A percentile compares a stretch with the other conserved stretches of the same genome.
Evolutionary conservation across 2,113 vertebrate species (phyloP).

Genomic region (Ctenomys sociabilis): DNA sequence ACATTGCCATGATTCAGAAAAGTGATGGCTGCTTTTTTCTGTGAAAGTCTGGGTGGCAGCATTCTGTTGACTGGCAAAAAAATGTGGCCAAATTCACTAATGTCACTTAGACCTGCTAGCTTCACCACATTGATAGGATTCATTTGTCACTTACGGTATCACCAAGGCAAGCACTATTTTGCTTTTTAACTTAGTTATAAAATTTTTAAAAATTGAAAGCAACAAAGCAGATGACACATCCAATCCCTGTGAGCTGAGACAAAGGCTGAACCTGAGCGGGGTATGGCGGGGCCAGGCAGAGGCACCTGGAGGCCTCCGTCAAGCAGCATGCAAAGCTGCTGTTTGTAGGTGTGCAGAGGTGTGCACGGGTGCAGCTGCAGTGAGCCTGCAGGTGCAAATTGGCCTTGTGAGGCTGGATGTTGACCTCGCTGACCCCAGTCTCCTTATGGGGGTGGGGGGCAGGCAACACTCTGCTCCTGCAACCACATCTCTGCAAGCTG

Average conservation of each 20-base stretch:
- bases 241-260: conserved; percentile 66
- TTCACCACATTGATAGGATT: conserved; percentile 68
- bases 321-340: not conserved
- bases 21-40: conserved; percentile 1
- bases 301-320: conserved; percentile 64
- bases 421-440: conserved; percentile 66
- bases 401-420: conserved; percentile 76
- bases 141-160: conserved; percentile 65
- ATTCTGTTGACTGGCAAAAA: conserved; percentile 1
- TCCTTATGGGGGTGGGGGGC: conserved; percentile 31
- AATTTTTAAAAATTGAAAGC: conserved; percentile 68
- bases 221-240: conserved; percentile 60
- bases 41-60: conserved; percentile 18
- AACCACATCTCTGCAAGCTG: not conserved
- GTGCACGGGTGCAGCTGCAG: not conserved
- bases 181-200: conserved; percentile 72
- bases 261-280: not conserved
- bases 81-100: conserved; percentile 36
- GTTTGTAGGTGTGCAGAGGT: too few species aligned
- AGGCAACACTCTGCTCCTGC: not conserved
- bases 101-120: conserved; percentile 66
- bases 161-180: conserved; percentile 72
- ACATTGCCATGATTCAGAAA: not conserved
- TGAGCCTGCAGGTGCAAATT: conserved; percentile 59
- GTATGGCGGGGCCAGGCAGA: conserved; percentile 2